Conservation (phyloP, 2,113 vertebrate genomes). For the Dascyllus trimaculatus region DNA sequence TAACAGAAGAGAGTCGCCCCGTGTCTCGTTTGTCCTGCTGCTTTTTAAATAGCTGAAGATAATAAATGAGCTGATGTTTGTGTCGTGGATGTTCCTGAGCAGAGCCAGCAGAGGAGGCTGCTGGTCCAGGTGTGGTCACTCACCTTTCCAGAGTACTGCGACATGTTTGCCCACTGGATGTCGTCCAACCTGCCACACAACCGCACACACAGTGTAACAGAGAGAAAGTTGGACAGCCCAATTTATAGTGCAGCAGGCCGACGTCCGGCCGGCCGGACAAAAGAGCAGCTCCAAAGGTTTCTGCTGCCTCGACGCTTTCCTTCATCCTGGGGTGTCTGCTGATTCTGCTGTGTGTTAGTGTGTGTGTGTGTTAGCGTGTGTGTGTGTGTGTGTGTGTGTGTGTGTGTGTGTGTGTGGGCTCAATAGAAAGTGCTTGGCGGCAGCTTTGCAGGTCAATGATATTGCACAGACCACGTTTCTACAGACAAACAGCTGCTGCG, state of each 20-base stretch:
- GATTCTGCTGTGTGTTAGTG: constrained; percentile 83
- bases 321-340: constrained; percentile 80
- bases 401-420: constrained; percentile 37
- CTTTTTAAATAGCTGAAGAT: no score
- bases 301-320: constrained; percentile 84
- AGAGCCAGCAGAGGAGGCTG: no score
- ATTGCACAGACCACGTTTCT: constrained; percentile 66
- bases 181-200: constrained; percentile 79
- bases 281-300: constrained; percentile 74
- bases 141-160: constrained; percentile 94
- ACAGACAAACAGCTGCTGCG: constrained; percentile 10
- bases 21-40: no score
- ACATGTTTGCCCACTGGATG: constrained; percentile 87
- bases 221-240: constrained; percentile 77
- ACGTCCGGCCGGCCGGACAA: constrained; percentile 70
- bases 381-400: not conserved
- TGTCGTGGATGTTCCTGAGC: no score
- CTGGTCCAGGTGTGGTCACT: constrained; percentile 63
- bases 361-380: constrained; percentile 28
- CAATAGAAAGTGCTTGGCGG: constrained; percentile 89
- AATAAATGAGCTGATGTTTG: no score
- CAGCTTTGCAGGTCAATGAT: constrained; percentile 77
- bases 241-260: constrained; percentile 84
- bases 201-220: constrained; percentile 75
- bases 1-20: no score